phyloP scores from a whole-genome alignment of 2,797 vertebrate species.

The Microtus californicus region DNA sequence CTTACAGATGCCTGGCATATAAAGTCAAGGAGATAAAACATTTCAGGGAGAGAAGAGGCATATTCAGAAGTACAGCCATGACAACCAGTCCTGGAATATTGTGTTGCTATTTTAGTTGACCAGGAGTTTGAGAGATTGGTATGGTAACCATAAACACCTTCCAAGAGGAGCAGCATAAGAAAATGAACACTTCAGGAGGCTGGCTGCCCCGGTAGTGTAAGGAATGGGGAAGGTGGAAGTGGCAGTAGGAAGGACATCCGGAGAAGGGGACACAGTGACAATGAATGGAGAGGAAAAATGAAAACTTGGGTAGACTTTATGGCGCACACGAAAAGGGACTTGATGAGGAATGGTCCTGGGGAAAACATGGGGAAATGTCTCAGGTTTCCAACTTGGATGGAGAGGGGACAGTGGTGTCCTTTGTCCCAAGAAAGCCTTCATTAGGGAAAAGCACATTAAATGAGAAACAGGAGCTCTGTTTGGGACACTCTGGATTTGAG shows the following conservation, averaged over 20 bases:
- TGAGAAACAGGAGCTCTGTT: conserved; percentile 29
- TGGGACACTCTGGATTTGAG: not conserved
- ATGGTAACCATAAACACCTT: not conserved
- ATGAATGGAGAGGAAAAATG: not conserved
- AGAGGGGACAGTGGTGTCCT: not conserved
- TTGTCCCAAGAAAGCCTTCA: conserved; percentile 6
- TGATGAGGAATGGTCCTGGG: not conserved
- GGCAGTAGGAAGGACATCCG: not conserved
- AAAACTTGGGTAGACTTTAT: not conserved
- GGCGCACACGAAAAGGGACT: not conserved
- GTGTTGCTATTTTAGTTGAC: not conserved
- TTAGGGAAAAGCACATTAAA: not conserved
- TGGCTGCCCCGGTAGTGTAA: not conserved
- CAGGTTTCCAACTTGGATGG: not conserved
- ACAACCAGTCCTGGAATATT: not conserved
- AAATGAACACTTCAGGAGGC: not conserved
- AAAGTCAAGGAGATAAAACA: conserved; percentile 22
- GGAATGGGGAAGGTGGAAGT: not conserved
- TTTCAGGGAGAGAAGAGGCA: not conserved
- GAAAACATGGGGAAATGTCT: not conserved
- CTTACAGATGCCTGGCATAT: not conserved
- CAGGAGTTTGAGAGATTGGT: not conserved
- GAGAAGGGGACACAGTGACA: not conserved
- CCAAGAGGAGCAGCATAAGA: not conserved
- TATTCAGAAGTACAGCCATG: not conserved